Conservation (phyloP, 2,888 invertebrate species). For the Palloptera scutellata region DNA sequence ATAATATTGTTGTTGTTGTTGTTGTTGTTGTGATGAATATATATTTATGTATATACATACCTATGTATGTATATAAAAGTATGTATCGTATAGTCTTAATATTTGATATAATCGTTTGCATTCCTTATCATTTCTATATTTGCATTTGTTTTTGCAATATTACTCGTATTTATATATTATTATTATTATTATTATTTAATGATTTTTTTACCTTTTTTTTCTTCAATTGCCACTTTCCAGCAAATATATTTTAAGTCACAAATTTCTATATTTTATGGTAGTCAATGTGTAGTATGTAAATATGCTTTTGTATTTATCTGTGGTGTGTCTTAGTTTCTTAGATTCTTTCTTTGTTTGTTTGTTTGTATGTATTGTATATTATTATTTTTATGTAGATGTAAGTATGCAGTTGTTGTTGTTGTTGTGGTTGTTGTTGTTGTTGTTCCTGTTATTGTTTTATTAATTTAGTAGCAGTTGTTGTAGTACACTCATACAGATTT, state of each 20-base stretch:
- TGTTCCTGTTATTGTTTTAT: not conserved
- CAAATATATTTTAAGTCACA: constrained; percentile 11
- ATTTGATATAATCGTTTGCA: constrained; percentile 21
- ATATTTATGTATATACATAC: constrained; percentile 1
- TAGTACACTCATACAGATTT: not conserved
- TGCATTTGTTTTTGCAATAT: constrained; percentile 6
- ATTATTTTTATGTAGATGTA: not conserved
- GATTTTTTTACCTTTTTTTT: constrained; percentile 26
- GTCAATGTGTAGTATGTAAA: not conserved
- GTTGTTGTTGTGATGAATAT: constrained; percentile 9
- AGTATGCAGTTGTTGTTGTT: not conserved
- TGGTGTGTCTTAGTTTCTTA: constrained; percentile 3
- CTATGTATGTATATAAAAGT: not conserved
- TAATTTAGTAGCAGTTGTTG: constrained; percentile 1
- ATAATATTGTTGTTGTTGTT: constrained; percentile 15
- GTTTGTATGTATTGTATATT: not conserved
- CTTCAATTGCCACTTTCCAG: not conserved
- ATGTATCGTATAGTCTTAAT: constrained; percentile 20
- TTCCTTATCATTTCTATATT: constrained; percentile 12
- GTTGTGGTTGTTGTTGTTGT: not conserved
- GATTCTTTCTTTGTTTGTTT: constrained; percentile 12
- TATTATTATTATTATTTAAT: constrained; percentile 17
- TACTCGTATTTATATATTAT: constrained; percentile 7
- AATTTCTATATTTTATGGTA: constrained; percentile 12
- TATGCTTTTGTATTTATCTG: not conserved